Base-by-base conservation (phyloP, 2,113 vertebrate genomes). In the Corynorhinus townsendii region DNA sequence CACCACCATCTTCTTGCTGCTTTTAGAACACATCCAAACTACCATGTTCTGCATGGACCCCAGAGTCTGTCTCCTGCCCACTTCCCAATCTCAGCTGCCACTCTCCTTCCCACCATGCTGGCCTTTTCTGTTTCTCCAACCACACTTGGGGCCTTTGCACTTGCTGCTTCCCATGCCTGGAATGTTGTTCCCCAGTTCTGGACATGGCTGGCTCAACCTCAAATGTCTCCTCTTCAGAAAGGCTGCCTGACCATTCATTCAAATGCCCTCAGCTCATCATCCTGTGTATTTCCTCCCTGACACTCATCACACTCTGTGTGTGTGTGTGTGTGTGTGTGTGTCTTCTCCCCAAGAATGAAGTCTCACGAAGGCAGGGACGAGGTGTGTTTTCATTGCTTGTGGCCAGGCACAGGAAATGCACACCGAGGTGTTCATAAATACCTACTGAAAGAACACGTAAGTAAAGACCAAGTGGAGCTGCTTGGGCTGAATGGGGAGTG, bases 321-420 rank as follows among this genome's bases (percentile, higher is more conserved):
- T 56, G 4, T 17, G 33, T 54, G 49, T 9, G 12, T 54, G 35
- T 7, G 11, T 28, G 38, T 22, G 7, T 16, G 75, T 15, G 43
- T 76, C 40, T 72, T 66, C 22, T 54, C 40, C 47, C 5, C 7
- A 19, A 71, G 12, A n/a, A 69, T 3, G 3, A 4, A 22, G 68
- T 7, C 26, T 49, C 45, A 43, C 0, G 26, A 66, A n/a, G 47
- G 56, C 15, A 59, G 86, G 45, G 49, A 35, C 0, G 0, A 28
- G 45, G 4, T 15, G 26, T 14, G 19, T 8, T 82, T 38, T 28
- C n/a, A 4, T 0, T 10, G 30, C 17, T 6, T 3, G 9, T 3
- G 7, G 30, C 16, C 22, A 62, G 40, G 49, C 1, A 40, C 3
- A 22, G 20, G 30, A 43, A 45, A 30, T n/a, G 40, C 75, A 75